Evolutionary conservation across 2,113 vertebrate species (phyloP), one percentile per base, ranked within the genome.

Genomic region (Varanus komodoensis): DNA sequence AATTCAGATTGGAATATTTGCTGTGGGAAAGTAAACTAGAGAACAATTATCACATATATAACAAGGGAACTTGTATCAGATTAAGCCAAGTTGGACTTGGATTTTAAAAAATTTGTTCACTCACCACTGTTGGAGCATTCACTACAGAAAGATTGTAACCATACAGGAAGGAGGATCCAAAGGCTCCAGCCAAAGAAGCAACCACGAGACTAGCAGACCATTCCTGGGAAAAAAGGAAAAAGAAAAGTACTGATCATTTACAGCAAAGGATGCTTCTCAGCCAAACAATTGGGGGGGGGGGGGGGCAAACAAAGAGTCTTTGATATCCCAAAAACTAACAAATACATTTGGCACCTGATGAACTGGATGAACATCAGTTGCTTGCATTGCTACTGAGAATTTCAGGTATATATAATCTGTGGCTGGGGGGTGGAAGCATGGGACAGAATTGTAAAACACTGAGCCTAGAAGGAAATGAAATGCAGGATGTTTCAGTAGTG

Each of bases 91-190:
- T 86, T 78, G 94, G 64, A 38, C 4, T 0, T 19, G 32, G 48
- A 54, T 54, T 52, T 64, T 54, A 67, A 1, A 54, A 57, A 0
- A 29, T 23, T 0, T 32, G 74, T 38, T 57, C 91, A 98, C 98
- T 98, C 97, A 99, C 98, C 97, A 0, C 80, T 1, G 98, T 86
- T 0, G 98, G 98, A 50, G 98, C 98, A 0, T 99, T 99, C 93
- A 99, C 98, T 90, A 99, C 98, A 0, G 98, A 99, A 7, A 99
- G 97, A 94, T 98, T 99, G 96, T 99, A 99, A 7, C 98, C 98
- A 0, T 99, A 99, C 11, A 99, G 97, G 93, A 98, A 99, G 57
- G 98, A 99, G 0, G 98, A 99, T 0, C 98, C 98, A 8, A 99
- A 96, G 89, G 98, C 98, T 19, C 98, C 97, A n/a, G 96, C 96